These are phyloP conservation scores for Bellardia pandia DNA, from an alignment of 2,888 invertebrate species.

Conservation along the genomic window DNA sequence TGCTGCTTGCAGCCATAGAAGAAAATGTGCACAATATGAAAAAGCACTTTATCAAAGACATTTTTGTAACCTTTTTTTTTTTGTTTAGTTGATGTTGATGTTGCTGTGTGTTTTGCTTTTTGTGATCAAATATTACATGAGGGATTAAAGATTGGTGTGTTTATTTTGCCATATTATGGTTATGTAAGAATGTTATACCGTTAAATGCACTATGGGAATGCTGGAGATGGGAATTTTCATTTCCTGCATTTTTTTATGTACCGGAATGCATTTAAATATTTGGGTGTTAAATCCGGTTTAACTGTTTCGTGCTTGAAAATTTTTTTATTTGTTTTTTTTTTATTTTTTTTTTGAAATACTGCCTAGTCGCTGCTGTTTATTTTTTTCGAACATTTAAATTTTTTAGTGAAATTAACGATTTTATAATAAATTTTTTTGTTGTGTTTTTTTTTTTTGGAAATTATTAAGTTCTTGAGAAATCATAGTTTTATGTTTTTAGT, in stretches of 20 bases:
- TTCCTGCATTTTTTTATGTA: background rate
- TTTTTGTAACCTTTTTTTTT: background rate
- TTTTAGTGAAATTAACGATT: too few relatives aligned
- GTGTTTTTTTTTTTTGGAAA: too few relatives aligned
- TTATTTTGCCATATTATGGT: slow-evolving; percentile 42
- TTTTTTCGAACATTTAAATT: too few relatives aligned
- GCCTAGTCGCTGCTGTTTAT: too few relatives aligned
- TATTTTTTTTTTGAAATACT: too few relatives aligned
- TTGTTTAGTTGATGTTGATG: background rate
- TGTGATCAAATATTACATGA: slow-evolving; percentile 41
- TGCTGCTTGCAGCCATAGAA: background rate
- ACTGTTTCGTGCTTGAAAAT: too few relatives aligned
- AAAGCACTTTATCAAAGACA: slow-evolving; percentile 36
- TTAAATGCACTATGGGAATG: slow-evolving; percentile 23
- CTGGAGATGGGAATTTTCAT: background rate
- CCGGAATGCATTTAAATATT: too few relatives aligned
- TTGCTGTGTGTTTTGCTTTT: background rate
- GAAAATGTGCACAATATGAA: slow-evolving; percentile 27
- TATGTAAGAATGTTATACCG: background rate
- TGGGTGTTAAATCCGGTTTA: too few relatives aligned
- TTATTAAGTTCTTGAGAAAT: too few relatives aligned
- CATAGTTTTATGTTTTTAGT: too few relatives aligned
- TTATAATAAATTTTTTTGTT: too few relatives aligned
- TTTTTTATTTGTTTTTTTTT: too few relatives aligned
- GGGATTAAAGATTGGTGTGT: slow-evolving; percentile 44